Base-by-base conservation (phyloP, 2,113 vertebrate genomes). In the Merops nubicus region DNA sequence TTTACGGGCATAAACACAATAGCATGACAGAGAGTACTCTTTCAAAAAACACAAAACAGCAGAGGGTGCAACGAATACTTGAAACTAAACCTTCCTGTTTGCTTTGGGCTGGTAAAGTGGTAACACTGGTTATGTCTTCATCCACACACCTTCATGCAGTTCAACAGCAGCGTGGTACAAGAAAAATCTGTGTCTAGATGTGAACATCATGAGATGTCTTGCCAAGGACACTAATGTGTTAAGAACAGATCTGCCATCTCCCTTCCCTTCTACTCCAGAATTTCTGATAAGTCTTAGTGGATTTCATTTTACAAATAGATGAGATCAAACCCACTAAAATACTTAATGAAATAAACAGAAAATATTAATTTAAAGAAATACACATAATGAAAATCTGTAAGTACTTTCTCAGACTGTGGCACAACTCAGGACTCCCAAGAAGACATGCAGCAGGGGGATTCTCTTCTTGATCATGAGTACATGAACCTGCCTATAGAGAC, bases 121-220 rank as follows among this genome's bases (percentile, higher is more conserved):
- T 23, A 26, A 43, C 23, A 21, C 8, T 42, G 42, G 29, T 36
- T 65, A 16, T 5, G 5, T 40, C 33, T 75, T 70, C 21, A 51
- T 10, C 14, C 11, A 13, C 17, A 31, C 3, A 23, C 15, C 33
- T 22, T 74, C 11, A 36, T 21, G 12, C 19, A 16, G 6, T 5
- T 56, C 34, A 75, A 40, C 34, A 89, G 29, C 12, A 29, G 19
- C 0, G 0, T 9, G 7, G 23, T 2, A 1, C 18, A 18, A 20
- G 36, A 70, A 75, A 75, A 62, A 26, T 45, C 36, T 21, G 3
- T 4, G 2, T 79, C 10, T 17, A 28, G 22, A 9, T 53, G 17
- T 72, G 22, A 25, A n/a, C n/a, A n/a, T n/a, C n/a, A n/a, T n/a
- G n/a, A n/a, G n/a, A n/a, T n/a, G n/a, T n/a, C n/a, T n/a, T n/a